phyloP scores from a whole-genome alignment of 30 jellyfish, hydroid and myxozoan species.

The Pelagia noctiluca region DNA sequence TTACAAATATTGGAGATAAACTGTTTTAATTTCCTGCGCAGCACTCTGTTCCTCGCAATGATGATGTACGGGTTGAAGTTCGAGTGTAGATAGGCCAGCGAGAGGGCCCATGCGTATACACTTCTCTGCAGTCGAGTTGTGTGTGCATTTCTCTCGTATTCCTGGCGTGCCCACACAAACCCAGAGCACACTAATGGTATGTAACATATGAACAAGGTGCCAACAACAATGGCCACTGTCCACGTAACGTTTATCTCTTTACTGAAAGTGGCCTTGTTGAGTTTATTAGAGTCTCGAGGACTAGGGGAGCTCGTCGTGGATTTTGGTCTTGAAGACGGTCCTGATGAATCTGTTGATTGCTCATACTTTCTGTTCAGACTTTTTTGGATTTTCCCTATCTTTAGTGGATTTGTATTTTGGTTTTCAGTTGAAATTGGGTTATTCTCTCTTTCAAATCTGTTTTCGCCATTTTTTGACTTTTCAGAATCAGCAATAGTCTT shows the following conservation, averaged over 20 bases:
- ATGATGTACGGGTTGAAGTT: slow-evolving; percentile 53
- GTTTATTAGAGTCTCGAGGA: too few species aligned
- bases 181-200: slow-evolving; percentile 67
- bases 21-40: slow-evolving; percentile 13
- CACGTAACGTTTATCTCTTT: slow-evolving; percentile 51
- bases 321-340: too few species aligned
- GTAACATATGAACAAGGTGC: slow-evolving; percentile 42
- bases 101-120: slow-evolving; percentile 61
- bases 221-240: slow-evolving; percentile 57
- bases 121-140: slow-evolving; percentile 24
- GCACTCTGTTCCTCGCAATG: slow-evolving; percentile 29
- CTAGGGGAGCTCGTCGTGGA: too few species aligned
- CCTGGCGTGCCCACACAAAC: slow-evolving; percentile 42
- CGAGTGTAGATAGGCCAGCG: slow-evolving; percentile 55
- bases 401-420: too few species aligned
- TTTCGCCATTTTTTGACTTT: too few species aligned
- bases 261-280: slow-evolving; percentile 20
- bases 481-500: too few species aligned
- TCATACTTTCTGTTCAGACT: too few species aligned
- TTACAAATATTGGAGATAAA: background rate
- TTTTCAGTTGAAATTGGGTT: too few species aligned
- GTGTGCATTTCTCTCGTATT: slow-evolving; percentile 18
- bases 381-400: too few species aligned
- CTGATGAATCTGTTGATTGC: too few species aligned
- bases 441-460: too few species aligned